Evolutionary conservation across 2,113 vertebrate genomes (phyloP), one percentile per base, ranked within the genome.

Genomic region (Rhynchomys soricoides): DNA sequence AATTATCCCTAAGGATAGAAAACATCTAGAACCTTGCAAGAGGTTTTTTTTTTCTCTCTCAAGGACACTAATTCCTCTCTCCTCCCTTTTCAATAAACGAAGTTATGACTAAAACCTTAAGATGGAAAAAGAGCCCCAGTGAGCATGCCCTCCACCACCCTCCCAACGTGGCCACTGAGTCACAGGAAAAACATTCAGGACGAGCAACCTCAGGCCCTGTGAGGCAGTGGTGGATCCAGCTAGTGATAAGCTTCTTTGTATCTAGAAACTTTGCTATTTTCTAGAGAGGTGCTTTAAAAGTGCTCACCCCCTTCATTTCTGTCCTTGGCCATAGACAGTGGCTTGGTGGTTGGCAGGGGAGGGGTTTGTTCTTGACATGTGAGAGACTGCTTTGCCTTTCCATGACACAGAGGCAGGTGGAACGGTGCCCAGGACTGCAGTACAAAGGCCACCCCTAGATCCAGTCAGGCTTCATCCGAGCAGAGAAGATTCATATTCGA

Each of bases 91-190:
- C 94, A 92, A 93, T 90, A 92, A 95, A 94, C 83, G 17, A 83
- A 40, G 52, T 77, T 55, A 88, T 88, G 77, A 83, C 88, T 73
- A 95, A 68, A 96, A 89, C 77, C 66, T 57, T 78, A 71, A 79
- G 48, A 79, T 94, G 85, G 90, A 86, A 96, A 97, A 95, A 70
- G 82, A 92, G 48, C 75, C 31, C 52, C n/a, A 52, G 86, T 78
- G 71, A 97, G 89, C 78, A 74, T 45, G 87, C 45, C 93, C 81
- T 96, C 93, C 85, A 93, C 26, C 74, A n/a, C 71, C 81, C 45
- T 94, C 52, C 77, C 64, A 86, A 59, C 86, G 71, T 40, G 88
- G 75, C 86, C 88, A 64, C 78, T 82, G 71, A 93, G 86, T 90
- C 93, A 95, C 17, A 0, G 90, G 90, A 78, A 88, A 83, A 86